Base-by-base conservation (phyloP, 2,113 vertebrate genomes). In the Dunckerocampus dactyliophorus region DNA sequence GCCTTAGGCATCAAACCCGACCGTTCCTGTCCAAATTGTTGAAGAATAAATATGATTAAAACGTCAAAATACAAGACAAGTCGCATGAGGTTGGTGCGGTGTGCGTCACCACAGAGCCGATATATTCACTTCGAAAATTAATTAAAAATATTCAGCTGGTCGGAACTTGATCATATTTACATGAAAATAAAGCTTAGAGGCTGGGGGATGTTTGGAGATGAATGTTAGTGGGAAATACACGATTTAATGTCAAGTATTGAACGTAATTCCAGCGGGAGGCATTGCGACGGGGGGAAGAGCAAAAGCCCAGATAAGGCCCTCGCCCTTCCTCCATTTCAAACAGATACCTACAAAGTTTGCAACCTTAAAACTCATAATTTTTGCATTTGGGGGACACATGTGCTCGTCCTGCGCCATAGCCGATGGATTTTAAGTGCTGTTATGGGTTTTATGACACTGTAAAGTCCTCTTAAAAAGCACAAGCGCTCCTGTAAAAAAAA, bases 1-100 rank as follows among this genome's bases (percentile, higher is more conserved):
- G 71, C 31, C 62, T 90, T 74, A 81, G 66, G 87, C 88, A 89
- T 88, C 91, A 82, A 88, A 94, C 65, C 93, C 91, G 92, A 96
- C 93, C 89, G 92, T 95, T 93, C 79, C 3, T 87, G 89, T 89
- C 86, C 81, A 79, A 77, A 69, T 50, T 6, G 8, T 3, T 0
- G 1, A 21, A 14, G 8, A 19, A n/a, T 62, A 73, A 77, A 70
- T 69, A 39, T 2, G 48, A 69, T 77, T 69, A 86, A 90, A 90
- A 89, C 51, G 74, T 67, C 62, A 82, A 89, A 89, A 85, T 83
- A 10, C 11, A 60, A 80, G 43, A 17, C 59, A 9, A 86, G 83
- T 77, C 17, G 54, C 77, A 1, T 63, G 47, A 76, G 65, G 56
- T 54, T 58, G 85, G 10, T 62, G 28, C 42, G 22, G 79, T 65